Evolutionary conservation across 2,888 invertebrate species (phyloP).

Genomic region (Priocnemis perturbator): DNA sequence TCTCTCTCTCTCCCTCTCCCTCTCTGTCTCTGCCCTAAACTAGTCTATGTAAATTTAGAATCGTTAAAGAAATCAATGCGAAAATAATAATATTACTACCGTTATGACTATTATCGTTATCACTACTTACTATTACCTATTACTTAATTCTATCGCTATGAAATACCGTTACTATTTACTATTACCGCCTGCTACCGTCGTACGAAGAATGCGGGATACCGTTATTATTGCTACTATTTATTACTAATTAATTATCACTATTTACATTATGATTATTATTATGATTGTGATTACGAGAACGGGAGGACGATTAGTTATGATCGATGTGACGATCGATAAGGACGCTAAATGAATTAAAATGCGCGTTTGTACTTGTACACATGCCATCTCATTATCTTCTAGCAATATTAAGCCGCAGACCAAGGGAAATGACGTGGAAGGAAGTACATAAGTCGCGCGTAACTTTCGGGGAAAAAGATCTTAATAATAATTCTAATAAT

Average conservation of each 20-base stretch:
- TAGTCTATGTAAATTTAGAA: background rate
- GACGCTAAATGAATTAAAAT: no score
- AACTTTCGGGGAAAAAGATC: constrained; percentile 14
- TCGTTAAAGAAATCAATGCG: background rate
- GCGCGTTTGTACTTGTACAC: constrained; percentile 23
- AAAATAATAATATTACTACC: constrained; percentile 2
- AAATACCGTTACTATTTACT: constrained; percentile 2
- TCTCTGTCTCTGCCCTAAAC: background rate
- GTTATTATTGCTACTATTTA: background rate
- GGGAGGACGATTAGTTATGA: no score
- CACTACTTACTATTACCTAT: background rate
- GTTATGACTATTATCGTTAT: constrained; percentile 9
- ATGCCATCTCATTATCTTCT: constrained; percentile 34
- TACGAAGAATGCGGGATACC: background rate
- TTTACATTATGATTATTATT: constrained; percentile 31
- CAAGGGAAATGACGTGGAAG: constrained; percentile 31
- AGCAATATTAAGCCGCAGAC: constrained; percentile 49
- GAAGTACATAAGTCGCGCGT: constrained; percentile 16
- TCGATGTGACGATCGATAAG: no score
- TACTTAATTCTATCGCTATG: no score
- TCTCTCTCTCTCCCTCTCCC: background rate
- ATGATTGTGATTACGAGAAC: background rate
- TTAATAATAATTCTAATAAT: constrained; percentile 17
- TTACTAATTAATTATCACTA: constrained; percentile 5
- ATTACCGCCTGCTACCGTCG: constrained; percentile 1